Conservation (phyloP, 1,140 invertebrate genomes). For the Laupala kohalensis region DNA sequence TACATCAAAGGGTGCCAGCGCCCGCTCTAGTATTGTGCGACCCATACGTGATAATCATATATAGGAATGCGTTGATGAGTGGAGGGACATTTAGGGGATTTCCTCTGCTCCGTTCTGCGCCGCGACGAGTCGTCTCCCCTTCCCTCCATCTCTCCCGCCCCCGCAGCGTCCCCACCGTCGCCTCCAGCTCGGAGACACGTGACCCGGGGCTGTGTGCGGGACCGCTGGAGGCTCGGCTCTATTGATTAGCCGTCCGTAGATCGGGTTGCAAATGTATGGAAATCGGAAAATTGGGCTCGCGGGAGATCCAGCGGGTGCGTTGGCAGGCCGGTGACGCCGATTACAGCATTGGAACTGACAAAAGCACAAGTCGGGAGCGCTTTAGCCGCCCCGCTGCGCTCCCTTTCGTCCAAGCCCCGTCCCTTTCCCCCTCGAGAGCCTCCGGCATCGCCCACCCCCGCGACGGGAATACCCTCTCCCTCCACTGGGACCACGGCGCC, state of each 20-base stretch:
- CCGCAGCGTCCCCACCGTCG: no score
- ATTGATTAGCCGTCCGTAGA: slow-evolving; percentile 12
- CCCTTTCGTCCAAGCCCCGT: neutral
- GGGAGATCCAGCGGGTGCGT: neutral
- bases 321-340: slow-evolving; percentile 1
- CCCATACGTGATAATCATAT: neutral
- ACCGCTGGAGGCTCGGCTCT: neutral
- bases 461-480: no score
- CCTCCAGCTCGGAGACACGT: neutral
- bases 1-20: neutral
- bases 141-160: neutral
- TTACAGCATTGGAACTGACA: slow-evolving; percentile 10
- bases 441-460: neutral
- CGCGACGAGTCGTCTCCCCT: no score
- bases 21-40: neutral
- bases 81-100: neutral
- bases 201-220: neutral
- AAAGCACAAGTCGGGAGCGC: neutral
- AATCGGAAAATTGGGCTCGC: slow-evolving; percentile 11
- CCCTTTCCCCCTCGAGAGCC: neutral
- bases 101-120: neutral
- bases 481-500: no score
- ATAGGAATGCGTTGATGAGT: neutral
- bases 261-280: slow-evolving; percentile 14
- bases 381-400: neutral